These are phyloP conservation scores for Mobula birostris DNA, from an alignment of 2,113 vertebrate species.

Conservation along the genomic window DNA sequence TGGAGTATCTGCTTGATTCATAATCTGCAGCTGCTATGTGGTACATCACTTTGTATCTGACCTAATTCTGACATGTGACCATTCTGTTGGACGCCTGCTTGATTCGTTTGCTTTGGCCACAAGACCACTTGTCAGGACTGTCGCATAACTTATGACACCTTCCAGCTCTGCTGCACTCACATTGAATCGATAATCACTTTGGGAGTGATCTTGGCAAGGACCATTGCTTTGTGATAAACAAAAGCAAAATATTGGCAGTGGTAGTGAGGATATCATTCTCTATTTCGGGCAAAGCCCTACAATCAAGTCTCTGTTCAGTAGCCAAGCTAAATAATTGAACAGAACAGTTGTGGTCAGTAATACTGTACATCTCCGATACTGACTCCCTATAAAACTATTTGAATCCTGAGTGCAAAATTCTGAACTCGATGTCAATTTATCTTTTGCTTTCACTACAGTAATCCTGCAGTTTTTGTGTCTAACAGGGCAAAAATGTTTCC, in stretches of 20 bases:
- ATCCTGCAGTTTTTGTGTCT: not conserved
- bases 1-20: not conserved
- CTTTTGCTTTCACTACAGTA: not conserved
- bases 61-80: conserved; percentile 28
- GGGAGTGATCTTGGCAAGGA: not conserved
- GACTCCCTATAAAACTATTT: not conserved
- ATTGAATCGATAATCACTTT: conserved; percentile 24
- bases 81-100: conserved; percentile 27
- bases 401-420: not conserved
- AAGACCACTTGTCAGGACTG: conserved; percentile 6
- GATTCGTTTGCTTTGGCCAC: conserved; percentile 22
- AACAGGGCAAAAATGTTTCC: not conserved
- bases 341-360: not conserved
- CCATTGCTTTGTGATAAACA: conserved; percentile 14
- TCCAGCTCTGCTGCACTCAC: conserved; percentile 23
- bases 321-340: not conserved
- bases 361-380: not conserved
- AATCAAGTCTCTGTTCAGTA: not conserved
- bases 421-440: not conserved
- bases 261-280: not conserved
- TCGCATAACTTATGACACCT: conserved; percentile 24
- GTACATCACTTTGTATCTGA: conserved; percentile 9
- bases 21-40: not conserved
- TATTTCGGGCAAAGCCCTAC: not conserved
- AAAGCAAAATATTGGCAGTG: not conserved